A percentile compares a stretch with the other conserved stretches of the same genome.
Evolutionary conservation across 2,797 vertebrate species (phyloP).

Genomic region (Trachops cirrhosus): DNA sequence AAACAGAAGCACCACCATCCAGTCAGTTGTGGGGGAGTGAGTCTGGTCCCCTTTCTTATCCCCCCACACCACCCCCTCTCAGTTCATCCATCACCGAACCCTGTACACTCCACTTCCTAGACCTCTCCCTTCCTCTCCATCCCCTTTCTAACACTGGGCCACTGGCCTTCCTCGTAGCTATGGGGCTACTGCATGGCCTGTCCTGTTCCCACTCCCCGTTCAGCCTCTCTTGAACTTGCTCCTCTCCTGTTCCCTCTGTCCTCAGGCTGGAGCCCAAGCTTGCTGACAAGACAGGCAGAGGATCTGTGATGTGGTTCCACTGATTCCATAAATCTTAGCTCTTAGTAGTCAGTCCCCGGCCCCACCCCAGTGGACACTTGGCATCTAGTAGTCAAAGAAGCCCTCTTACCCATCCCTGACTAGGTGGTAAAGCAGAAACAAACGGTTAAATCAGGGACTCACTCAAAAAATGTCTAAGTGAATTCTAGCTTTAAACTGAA

Average conservation of each 20-base stretch:
- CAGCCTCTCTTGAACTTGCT: neutral
- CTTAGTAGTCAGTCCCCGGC: neutral
- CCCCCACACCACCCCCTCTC: neutral
- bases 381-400: neutral
- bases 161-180: neutral
- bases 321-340: neutral
- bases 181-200: neutral
- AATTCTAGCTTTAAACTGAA: slow-evolving; percentile 3
- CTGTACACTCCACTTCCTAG: neutral
- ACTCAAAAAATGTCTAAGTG: neutral
- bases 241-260: neutral
- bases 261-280: neutral
- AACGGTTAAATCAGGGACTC: neutral
- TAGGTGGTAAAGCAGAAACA: neutral
- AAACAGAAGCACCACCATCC: neutral
- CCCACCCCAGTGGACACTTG: neutral
- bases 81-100: neutral
- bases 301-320: neutral
- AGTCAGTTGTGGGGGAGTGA: neutral
- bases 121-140: neutral
- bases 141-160: neutral
- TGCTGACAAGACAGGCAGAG: neutral
- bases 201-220: neutral
- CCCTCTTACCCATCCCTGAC: neutral
- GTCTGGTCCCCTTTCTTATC: no score